Evolutionary conservation across 2,797 vertebrate species (phyloP).

Genomic region (Rhyacichthys aspro): DNA sequence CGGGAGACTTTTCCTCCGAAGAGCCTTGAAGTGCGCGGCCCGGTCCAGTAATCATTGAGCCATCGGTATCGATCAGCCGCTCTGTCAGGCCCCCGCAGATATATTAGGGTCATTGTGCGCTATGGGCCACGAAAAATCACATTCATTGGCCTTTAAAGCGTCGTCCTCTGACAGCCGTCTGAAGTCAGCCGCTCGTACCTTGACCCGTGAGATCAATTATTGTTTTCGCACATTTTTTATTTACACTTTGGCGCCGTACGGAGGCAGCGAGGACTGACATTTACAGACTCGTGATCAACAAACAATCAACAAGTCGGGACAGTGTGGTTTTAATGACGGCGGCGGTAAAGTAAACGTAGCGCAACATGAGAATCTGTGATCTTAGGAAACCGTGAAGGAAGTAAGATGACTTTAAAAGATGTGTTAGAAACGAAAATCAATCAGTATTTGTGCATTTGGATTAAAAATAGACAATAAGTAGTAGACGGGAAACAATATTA

Average conservation of each 20-base stretch:
- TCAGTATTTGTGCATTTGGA: too few species aligned
- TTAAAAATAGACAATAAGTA: too few species aligned
- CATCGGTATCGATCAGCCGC: slow-evolving; percentile 37
- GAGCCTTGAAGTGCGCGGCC: slow-evolving; percentile 25
- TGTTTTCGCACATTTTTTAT: slow-evolving; percentile 1
- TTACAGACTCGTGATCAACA: background rate
- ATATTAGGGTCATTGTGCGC: slow-evolving; percentile 21
- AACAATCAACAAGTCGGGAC: background rate
- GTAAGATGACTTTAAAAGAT: too few species aligned
- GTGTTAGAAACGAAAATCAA: too few species aligned
- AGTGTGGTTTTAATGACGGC: too few species aligned
- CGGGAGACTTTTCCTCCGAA: slow-evolving; percentile 1
- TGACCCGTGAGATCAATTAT: slow-evolving; percentile 7
- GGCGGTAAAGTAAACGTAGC: too few species aligned
- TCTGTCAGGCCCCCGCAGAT: slow-evolving; percentile 19
- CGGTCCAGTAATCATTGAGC: slow-evolving; percentile 29
- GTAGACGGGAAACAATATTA: too few species aligned
- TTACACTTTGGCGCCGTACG: slow-evolving; percentile 7
- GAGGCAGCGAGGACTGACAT: background rate
- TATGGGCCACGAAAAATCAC: slow-evolving; percentile 23
- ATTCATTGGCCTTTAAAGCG: slow-evolving; percentile 28
- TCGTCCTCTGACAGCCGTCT: slow-evolving; percentile 15
- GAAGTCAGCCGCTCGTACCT: background rate
- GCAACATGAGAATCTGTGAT: too few species aligned
- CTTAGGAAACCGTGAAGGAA: too few species aligned